Conservation (phyloP, 2,797 vertebrate species). For the Hydrolagus colliei region DNA sequence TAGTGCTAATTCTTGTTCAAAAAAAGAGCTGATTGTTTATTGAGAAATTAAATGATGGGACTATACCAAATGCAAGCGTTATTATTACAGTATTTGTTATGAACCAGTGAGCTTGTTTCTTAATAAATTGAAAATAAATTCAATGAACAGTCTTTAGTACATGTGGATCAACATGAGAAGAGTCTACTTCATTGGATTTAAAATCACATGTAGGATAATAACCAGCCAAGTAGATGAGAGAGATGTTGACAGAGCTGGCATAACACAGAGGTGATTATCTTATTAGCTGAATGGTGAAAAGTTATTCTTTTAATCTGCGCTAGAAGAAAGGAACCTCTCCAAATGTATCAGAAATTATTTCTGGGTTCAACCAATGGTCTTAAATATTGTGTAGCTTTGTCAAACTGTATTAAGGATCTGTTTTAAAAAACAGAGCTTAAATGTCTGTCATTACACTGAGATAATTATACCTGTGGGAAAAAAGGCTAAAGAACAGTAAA, state of each 20-base stretch:
- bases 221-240: background rate
- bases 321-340: background rate
- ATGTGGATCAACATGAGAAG: background rate
- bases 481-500: background rate
- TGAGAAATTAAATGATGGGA: no score
- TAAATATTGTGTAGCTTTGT: background rate
- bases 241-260: background rate
- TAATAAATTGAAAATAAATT: constrained; percentile 1
- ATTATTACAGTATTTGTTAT: no score
- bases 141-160: background rate
- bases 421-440: background rate
- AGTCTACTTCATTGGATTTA: constrained; percentile 1
- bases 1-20: no score
- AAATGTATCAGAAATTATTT: background rate
- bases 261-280: background rate
- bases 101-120: background rate
- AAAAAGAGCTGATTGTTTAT: no score
- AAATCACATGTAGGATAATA: background rate
- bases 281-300: background rate
- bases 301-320: background rate
- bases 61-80: no score
- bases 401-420: background rate
- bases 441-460: background rate
- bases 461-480: background rate
- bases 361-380: background rate